A percentile compares a stretch with the other conserved stretches of the same genome.
phyloP scores from a whole-genome alignment of 2,888 invertebrate genomes.

The Lagria hirta region DNA sequence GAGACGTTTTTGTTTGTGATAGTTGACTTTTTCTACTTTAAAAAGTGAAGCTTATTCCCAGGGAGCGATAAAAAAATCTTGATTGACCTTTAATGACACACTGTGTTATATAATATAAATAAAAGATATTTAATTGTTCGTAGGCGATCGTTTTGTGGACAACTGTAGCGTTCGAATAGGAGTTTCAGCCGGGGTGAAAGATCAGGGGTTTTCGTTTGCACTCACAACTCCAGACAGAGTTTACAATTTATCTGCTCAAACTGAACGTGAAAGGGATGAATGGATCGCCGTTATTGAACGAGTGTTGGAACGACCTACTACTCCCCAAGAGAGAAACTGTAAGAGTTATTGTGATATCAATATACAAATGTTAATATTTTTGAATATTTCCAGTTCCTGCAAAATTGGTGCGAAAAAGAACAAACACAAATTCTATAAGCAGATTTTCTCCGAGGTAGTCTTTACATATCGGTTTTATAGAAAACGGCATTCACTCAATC shows the following conservation, averaged over 20 bases:
- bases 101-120: too few relatives aligned
- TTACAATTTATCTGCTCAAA: conserved; percentile 75
- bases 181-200: conserved; percentile 67
- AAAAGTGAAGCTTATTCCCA: too few relatives aligned
- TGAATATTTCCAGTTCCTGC: conserved; percentile 71
- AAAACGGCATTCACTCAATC: conserved; percentile 16
- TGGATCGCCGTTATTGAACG: conserved; percentile 79
- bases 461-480: conserved; percentile 20
- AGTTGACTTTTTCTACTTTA: too few relatives aligned
- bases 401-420: conserved; percentile 69
- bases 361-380: conserved; percentile 20
- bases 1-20: too few relatives aligned
- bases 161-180: conserved; percentile 75
- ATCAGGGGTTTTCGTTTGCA: conserved; percentile 79
- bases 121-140: conserved; percentile 5
- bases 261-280: conserved; percentile 73
- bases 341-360: conserved; percentile 40
- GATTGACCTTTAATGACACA: too few relatives aligned
- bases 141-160: conserved; percentile 68
- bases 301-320: conserved; percentile 72
- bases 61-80: too few relatives aligned
- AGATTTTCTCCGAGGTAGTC: conserved; percentile 74
- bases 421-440: conserved; percentile 72
- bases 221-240: conserved; percentile 77
- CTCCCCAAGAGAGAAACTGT: conserved; percentile 78